Evolutionary conservation across 2,797 vertebrate species (phyloP), one percentile per base, ranked within the genome.

Genomic region (Sebastes aleutianus): DNA sequence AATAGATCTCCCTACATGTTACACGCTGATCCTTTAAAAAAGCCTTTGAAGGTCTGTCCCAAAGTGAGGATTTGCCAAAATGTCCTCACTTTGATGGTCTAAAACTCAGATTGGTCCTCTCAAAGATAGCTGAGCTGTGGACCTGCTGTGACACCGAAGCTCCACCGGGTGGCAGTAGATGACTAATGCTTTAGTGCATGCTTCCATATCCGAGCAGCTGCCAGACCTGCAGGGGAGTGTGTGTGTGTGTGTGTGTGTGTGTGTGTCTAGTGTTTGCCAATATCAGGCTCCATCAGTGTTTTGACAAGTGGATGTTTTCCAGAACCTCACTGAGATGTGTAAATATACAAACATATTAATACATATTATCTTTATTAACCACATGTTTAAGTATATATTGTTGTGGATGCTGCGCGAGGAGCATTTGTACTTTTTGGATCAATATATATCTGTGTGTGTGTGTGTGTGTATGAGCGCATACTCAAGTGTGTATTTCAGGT

Each of bases 131-230:
- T 20, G 6, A n/a, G 26, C 14, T 4, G 14, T 16, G 20, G 67
- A 61, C 3, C 24, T 69, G 80, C n/a, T 58, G 36, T 84, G 66
- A 82, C 32, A 58, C 12, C 3, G 5, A 12, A 24, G 1, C 6
- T 76, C 88, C 95, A 92, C 84, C 20, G 47, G 93, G 88, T 84
- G 95, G 93, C 92, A 91, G 85, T 88, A 95, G 20, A 90, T 34
- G 82, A 88, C 84, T 65, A 66, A 34, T 13, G 57, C 36, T 82
- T 29, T 29, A 70, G 31, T 1, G 5, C 11, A 61, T 70, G 5
- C 11, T 64, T 70, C n/a, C 0, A 1, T 1, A 43, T 18, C 36
- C 1, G 2, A 59, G 20, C 57, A 43, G 57, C 56, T 43, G 47
- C 11, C 67, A 34, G 22, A n/a, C 3, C 32, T 66, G 65, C 75